Base-by-base conservation (phyloP, 1,140 invertebrate species). In the Lethocerus indicus region DNA sequence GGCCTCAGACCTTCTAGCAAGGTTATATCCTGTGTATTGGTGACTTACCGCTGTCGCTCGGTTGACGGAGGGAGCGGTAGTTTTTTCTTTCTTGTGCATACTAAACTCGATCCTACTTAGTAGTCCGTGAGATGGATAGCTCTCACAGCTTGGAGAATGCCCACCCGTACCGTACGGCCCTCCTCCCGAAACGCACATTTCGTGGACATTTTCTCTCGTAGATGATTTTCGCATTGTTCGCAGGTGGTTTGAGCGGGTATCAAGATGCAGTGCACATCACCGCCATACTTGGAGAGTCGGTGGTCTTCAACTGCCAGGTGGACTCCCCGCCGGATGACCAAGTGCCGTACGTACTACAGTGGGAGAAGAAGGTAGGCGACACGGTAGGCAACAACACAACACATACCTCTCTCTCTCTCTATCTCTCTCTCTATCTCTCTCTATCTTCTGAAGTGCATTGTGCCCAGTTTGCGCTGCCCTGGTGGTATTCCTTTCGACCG, bases 341-440 rank as follows among this genome's bases (percentile, higher is more conserved):
- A 61, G 87, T 91, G 69, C 87, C 89, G 67, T 93, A 93, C 73
- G 87, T 93, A 71, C 81, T 93, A 64, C 88, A 93, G 75, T 95
- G 90, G 90, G 85, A 91, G 79, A 93, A 92, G 80, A 89, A 91
- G 82, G 87, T 91, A 83, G 83, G 81, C 79, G 82, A 86, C 72
- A 82, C 79, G 83, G 83, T 87, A 86, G 78, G 56, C 53, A 47
- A 53, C 47, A 47, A 42, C 47, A 28, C 28, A 43, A 57, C 53
- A 57, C 39, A 41, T 48, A 48, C 51, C 49, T 56, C 55, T 56
- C 51, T 56, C 51, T 54, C n/a, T 40, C 49, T 40, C 6, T 43
- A 32, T 9, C 29, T 32, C 36, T 47, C 18, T 45, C 26, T 44
- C 20, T 35, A 40, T 54, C 47, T 54, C 53, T 54, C 50, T 54